Evolutionary conservation across 2,113 vertebrate genomes (phyloP).

Genomic region (Rhinolophus sinicus): DNA sequence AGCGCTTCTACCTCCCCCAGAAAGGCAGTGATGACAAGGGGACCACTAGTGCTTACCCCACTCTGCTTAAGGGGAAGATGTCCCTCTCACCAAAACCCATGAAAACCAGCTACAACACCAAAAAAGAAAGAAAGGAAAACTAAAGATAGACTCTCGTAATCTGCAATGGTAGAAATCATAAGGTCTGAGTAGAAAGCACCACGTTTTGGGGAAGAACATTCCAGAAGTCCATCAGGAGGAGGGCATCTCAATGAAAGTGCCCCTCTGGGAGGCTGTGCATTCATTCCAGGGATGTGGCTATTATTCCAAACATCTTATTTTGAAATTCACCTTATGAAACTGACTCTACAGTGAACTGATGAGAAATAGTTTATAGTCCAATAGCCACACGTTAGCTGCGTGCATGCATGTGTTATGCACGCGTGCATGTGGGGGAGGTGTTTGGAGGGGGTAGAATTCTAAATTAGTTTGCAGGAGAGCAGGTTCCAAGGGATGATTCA

Average conservation of each 20-base stretch:
- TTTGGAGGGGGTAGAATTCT: background rate
- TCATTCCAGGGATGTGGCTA: background rate
- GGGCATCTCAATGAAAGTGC: no score
- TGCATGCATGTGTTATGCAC: background rate
- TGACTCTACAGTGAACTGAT: background rate
- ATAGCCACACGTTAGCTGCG: background rate
- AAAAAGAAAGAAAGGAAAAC: no score
- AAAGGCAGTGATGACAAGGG: accelerated
- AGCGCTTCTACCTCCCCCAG: no score
- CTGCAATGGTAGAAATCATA: background rate
- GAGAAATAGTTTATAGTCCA: background rate
- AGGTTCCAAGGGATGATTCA: background rate
- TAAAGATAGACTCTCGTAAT: background rate
- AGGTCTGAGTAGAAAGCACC: background rate
- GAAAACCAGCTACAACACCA: background rate
- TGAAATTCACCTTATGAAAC: background rate
- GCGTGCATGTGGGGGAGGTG: no score
- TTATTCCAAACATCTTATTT: background rate
- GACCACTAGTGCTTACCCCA: accelerated
- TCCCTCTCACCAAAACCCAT: background rate
- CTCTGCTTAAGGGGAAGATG: accelerated
- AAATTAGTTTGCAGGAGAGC: background rate
- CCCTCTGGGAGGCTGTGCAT: no score
- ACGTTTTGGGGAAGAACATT: background rate
- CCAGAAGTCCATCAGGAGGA: background rate